Evolutionary conservation across 1,140 invertebrate genomes (phyloP).

Genomic region (Scaptomyza graminum): DNA sequence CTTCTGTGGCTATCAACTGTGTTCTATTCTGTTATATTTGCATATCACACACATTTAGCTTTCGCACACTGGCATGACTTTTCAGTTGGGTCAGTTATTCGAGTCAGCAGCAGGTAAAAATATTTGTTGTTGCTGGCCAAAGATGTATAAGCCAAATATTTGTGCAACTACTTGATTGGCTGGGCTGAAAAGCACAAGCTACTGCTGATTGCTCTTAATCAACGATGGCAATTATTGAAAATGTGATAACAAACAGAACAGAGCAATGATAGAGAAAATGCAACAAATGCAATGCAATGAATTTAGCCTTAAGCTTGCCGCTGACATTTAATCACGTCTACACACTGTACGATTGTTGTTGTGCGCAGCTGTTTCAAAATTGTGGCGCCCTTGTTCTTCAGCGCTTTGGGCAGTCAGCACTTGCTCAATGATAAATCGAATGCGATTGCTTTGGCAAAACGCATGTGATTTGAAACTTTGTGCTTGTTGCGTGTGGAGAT

Average conservation of each 20-base stretch:
- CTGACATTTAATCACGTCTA: slow-evolving; percentile 33
- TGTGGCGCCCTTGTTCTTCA: background rate
- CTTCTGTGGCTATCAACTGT: slow-evolving; percentile 13
- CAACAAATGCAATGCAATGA: slow-evolving; percentile 8
- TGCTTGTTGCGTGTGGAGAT: background rate
- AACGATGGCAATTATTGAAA: slow-evolving; percentile 48
- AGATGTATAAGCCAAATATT: slow-evolving; percentile 21
- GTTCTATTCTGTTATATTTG: slow-evolving; percentile 5
- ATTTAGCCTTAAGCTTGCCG: slow-evolving; percentile 26
- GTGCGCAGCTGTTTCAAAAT: background rate
- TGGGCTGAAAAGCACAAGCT: slow-evolving; percentile 8
- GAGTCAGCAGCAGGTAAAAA: slow-evolving; percentile 10
- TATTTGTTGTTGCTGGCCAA: background rate
- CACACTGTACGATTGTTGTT: slow-evolving; percentile 29
- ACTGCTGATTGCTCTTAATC: slow-evolving; percentile 35
- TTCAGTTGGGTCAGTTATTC: slow-evolving; percentile 10
- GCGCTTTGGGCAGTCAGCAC: background rate
- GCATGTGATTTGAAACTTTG: slow-evolving; percentile 10
- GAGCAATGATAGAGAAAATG: too few relatives aligned
- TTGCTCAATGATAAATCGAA: slow-evolving; percentile 24
- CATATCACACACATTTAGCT: slow-evolving; percentile 4
- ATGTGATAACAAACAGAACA: slow-evolving; percentile 26
- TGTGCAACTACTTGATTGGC: slow-evolving; percentile 16
- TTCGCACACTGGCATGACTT: background rate
- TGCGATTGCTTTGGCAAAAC: slow-evolving; percentile 17